A percentile compares a stretch with the other conserved stretches of the same genome.
phyloP scores from a whole-genome alignment of 2,113 vertebrate genomes.

The Xiphias gladius region DNA sequence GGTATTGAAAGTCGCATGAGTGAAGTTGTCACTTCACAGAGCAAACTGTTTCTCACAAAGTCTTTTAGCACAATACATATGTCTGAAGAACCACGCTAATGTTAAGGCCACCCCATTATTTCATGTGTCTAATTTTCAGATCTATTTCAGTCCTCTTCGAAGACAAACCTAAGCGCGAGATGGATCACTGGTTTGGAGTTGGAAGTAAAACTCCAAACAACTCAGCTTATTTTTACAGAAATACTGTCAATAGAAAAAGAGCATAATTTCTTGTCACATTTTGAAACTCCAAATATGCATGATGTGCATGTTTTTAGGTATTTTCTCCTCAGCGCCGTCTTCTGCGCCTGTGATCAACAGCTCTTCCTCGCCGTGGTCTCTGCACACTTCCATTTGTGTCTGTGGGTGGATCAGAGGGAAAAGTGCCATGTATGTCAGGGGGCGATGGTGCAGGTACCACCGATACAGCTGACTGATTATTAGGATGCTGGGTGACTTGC shows the following conservation, averaged over 20 bases:
- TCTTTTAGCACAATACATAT: conserved; percentile 38
- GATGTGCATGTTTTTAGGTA: conserved; percentile 44
- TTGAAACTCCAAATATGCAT: conserved; percentile 51
- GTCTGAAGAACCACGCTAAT: conserved; percentile 48
- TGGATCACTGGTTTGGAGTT: conserved; percentile 33
- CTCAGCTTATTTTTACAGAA: conserved; percentile 49
- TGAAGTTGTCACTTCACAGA: conserved; percentile 35
- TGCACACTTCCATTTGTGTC: conserved; percentile 70
- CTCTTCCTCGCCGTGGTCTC: conserved; percentile 81
- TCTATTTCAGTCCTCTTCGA: conserved; percentile 48
- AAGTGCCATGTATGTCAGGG: conserved; percentile 76
- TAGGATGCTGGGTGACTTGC: conserved; percentile 64
- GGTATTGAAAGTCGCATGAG: conserved; percentile 31
- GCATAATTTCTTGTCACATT: conserved; percentile 55
- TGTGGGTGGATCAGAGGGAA: conserved; percentile 67
- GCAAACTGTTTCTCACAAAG: conserved; percentile 25
- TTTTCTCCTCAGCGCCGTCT: conserved; percentile 77
- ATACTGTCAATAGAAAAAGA: conserved; percentile 60
- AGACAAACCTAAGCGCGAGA: conserved; percentile 49
- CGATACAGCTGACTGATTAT: conserved; percentile 64
- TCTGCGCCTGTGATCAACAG: conserved; percentile 82
- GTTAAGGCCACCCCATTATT: conserved; percentile 74
- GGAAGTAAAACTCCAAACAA: conserved; percentile 37
- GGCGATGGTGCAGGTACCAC: conserved; percentile 66
- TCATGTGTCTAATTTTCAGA: conserved; percentile 32